Evolutionary conservation across 2,113 vertebrate genomes (phyloP), one percentile per base, ranked within the genome.

Genomic region (Hippocampus guttulatus): DNA sequence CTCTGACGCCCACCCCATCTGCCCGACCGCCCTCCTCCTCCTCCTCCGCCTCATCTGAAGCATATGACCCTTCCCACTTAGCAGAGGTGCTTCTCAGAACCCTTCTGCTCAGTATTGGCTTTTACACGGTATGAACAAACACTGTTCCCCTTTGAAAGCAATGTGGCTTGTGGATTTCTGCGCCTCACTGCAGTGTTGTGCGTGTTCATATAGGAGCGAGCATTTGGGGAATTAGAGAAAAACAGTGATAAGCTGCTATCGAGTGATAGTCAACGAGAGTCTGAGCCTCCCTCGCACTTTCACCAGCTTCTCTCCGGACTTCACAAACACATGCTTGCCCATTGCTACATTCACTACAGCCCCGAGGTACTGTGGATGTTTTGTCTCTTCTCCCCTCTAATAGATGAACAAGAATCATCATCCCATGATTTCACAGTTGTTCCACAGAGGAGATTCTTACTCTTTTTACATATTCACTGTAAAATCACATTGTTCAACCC

Each of bases 141-240:
- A 33, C 47, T 38, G 66, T 52, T 43, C 2, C 20, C 5, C 51
- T 8, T 20, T 4, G 30, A 38, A 27, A 67, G n/a, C 14, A 8
- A 21, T 27, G 33, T 6, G n/a, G 18, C 27, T 54, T 18, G 2
- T 4, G 33, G 10, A 9, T 27, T 54, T 54, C 3, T 16, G 23
- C 23, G 10, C 14, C 23, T 60, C 20, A 14, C 41, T 69, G 8
- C 60, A 40, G 68, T 21, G 38, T 30, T 63, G 18, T 68, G 23
- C 74, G 30, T 75, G 20, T 70, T 79, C n/a, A 55, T 41, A 47
- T 74, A 94, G 93, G 93, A 94, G 67, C 90, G 87, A 30, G 91
- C 92, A 1, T 93, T 93, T 78, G 93, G 93, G 8, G 93, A 94
- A 74, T 54, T 94, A 72, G 93, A 94, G 85, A 94, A 94, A 84